Base-by-base conservation (phyloP, 2,113 vertebrate genomes). In the Erinaceus europaeus region DNA sequence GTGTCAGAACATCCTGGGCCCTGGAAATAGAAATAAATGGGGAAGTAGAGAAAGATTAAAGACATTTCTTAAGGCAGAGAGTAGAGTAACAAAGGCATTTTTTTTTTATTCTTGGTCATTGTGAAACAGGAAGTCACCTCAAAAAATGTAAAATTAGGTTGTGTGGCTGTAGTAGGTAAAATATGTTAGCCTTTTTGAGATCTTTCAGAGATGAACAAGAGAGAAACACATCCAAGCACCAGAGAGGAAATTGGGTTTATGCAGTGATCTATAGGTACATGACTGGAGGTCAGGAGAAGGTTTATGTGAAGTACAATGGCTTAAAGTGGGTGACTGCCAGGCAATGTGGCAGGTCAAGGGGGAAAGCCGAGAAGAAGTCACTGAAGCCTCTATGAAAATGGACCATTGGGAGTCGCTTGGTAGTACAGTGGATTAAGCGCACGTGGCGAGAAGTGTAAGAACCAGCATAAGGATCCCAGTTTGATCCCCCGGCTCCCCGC, bases 201-300 rank as follows among this genome's bases (percentile, higher is more conserved):
- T 71, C 50, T n/a, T 40, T 40, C 29, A 40, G 15, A 55, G 23
- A 55, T 7, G 9, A 80, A 57, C 6, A 23, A 29, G 7, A 0
- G 3, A 71, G 12, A 11, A 65, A 32, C 1, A 18, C 17, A 6
- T 21, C 12, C 32, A 8, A 9, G 25, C 46, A 18, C 44, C 1
- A 6, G 32, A 21, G 32, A 68, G 46, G 1, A 6, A 5, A 1
- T 4, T 15, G 20, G 38, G 14, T 20, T 38, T 25, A 11, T 0
- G 32, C 25, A 3, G 34, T 13, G 42, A 14, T 17, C 5, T 64
- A 46, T 1, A 4, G 21, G 32, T 21, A 6, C 12, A 8, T 3
- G 57, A 29, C 0, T 0, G 13, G 27, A 5, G 34, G 40, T 11
- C 4, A 0, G 27, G 3, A 40, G 42, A 3, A 40, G 23, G 21